Evolutionary conservation across 2,888 invertebrate genomes (phyloP).

Genomic region (Acanthoscelides obtectus): DNA sequence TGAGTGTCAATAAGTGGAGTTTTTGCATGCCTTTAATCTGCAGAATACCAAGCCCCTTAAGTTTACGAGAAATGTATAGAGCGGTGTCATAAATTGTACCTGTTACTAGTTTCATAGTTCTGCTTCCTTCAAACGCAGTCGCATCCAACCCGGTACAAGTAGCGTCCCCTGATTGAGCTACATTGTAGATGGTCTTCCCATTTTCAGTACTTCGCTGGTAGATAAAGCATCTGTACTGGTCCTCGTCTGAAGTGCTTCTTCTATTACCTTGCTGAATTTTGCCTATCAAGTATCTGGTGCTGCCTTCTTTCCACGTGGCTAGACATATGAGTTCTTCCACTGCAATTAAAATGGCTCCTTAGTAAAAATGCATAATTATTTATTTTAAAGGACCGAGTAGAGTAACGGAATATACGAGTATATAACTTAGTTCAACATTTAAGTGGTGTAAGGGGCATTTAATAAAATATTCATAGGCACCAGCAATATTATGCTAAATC

Average conservation of each 20-base stretch:
- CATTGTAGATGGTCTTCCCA: conserved; percentile 57
- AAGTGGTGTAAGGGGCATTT: too few species aligned
- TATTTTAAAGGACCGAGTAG: too few species aligned
- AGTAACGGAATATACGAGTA: too few species aligned
- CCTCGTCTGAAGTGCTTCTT: conserved; percentile 63
- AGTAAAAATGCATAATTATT: too few species aligned
- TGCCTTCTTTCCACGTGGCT: conserved; percentile 81
- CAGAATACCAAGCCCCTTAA: too few species aligned
- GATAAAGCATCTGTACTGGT: conserved; percentile 78
- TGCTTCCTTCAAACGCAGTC: conserved; percentile 71
- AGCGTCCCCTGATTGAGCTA: conserved; percentile 76
- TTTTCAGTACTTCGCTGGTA: conserved; percentile 56
- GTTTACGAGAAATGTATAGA: too few species aligned
- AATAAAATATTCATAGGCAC: too few species aligned
- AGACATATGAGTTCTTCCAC: conserved; percentile 79
- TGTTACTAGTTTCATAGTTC: conserved; percentile 72
- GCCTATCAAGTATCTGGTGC: conserved; percentile 73
- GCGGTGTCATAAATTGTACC: conserved; percentile 48
- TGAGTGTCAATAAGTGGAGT: too few species aligned
- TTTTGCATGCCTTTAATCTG: too few species aligned
- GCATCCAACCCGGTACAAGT: conserved; percentile 69
- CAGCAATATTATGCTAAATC: too few species aligned
- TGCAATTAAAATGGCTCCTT: conserved; percentile 39
- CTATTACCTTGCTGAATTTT: conserved; percentile 60
- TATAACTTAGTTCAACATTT: too few species aligned